A percentile compares a stretch with the other conserved stretches of the same genome.
phyloP scores from a whole-genome alignment of 2,113 vertebrate species.

The Climacteris rufus region DNA sequence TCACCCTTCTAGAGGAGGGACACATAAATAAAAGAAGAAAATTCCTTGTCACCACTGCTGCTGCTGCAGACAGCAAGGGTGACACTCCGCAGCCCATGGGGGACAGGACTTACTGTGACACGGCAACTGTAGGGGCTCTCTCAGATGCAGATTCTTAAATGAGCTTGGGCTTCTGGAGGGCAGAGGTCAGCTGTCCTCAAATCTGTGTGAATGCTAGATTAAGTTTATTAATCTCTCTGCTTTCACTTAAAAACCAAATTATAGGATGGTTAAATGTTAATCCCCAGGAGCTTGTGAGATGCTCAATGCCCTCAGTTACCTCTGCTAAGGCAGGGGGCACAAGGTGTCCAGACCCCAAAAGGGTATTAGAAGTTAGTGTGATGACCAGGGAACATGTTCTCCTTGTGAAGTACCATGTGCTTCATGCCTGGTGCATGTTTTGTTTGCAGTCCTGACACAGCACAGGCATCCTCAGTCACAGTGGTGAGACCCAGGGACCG shows the following conservation, averaged over 20 bases:
- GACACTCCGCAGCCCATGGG: neutral
- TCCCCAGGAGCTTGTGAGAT: neutral
- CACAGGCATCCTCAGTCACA: neutral
- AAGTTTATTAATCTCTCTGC: slow-evolving; percentile 50
- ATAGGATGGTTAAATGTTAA: slow-evolving; percentile 8
- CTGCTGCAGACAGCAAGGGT: neutral
- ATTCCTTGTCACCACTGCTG: neutral
- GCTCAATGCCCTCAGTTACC: neutral
- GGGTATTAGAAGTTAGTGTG: neutral
- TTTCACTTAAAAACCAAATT: slow-evolving; percentile 62
- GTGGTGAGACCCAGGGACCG: accelerated
- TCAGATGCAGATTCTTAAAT: slow-evolving; percentile 5
- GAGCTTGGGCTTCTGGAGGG: slow-evolving; percentile 43
- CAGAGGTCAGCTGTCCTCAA: slow-evolving; percentile 55
- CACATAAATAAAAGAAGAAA: neutral
- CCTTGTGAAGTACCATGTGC: neutral
- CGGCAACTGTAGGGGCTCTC: neutral
- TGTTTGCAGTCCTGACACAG: neutral
- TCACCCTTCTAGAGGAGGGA: neutral
- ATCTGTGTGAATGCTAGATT: slow-evolving; percentile 34
- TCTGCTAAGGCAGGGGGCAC: neutral
- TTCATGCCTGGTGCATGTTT: neutral
- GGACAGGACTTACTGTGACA: neutral
- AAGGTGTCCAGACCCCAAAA: neutral
- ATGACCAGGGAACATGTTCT: neutral